These are phyloP conservation scores for Paradoxurus hermaphroditus DNA, from an alignment of 2,113 vertebrate species.

Conservation along the genomic window DNA sequence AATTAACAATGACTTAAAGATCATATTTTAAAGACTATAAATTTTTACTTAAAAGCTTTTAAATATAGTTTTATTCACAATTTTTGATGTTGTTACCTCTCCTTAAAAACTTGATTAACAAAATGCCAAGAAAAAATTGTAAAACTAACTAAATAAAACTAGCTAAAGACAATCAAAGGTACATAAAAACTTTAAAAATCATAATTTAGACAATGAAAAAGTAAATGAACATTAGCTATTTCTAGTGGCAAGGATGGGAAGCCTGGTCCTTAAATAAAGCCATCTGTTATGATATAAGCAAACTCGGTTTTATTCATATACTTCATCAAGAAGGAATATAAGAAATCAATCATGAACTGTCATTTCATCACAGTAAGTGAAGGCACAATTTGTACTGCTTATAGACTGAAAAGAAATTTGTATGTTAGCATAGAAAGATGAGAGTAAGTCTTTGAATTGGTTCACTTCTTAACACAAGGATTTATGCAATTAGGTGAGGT, in stretches of 20 bases:
- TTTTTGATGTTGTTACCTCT: background rate
- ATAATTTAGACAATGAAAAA: background rate
- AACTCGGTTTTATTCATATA: background rate
- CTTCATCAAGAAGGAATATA: background rate
- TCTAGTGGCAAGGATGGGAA: background rate
- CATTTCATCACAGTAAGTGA: background rate
- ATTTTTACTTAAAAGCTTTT: background rate
- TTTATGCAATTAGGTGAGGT: background rate
- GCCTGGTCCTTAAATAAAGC: background rate
- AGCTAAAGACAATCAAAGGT: background rate
- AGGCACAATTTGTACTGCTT: background rate
- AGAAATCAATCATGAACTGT: background rate
- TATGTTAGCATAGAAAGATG: background rate
- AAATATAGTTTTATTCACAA: background rate
- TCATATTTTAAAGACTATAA: background rate
- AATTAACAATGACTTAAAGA: background rate
- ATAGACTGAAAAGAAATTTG: background rate
- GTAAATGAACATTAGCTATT: background rate
- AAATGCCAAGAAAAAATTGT: background rate
- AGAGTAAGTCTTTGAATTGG: background rate
- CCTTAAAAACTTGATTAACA: background rate
- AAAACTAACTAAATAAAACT: background rate
- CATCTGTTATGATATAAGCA: background rate
- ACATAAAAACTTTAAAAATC: background rate
- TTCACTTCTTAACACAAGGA: background rate